Base-by-base conservation (phyloP, 2,888 invertebrate genomes). In the Schizotus pectinicornis region DNA sequence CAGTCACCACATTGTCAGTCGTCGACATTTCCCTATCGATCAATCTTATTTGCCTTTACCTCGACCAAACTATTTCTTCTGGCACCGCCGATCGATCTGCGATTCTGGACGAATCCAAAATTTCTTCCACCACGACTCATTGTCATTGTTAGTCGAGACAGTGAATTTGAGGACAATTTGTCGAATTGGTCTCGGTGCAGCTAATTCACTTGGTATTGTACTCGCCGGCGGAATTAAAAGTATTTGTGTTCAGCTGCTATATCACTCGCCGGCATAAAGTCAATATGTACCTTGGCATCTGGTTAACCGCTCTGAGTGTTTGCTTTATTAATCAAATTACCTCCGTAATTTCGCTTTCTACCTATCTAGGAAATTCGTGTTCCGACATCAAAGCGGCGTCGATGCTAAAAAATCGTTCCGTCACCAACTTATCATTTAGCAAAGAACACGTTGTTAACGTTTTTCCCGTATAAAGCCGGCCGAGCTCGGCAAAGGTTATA, bases 41-140 rank as follows among this genome's bases (percentile, higher is more conserved):
- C 67, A 69, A 64, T 67, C 69, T 63, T 64, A 64, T 67, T 62
- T 59, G 67, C 67, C 54, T 67, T 65, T 64, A 63, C 35, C 33
- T 30, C 13, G 22, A 48, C 30, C 34, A 55, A 14, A 39, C 30
- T 42, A 11, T 42, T 42, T 42, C 34, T 30, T 36, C 47, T 36
- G 13, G 47, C 35, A 36, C 35, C 36, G 33, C 6, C 36, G 48
- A 48, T 38, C 30, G 35, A 37, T 48, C 38, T 38, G 3, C 7
- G 6, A 14, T 47, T 47, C 22, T 3, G 22, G 5, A 22, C 22
- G 22, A 22, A 22, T 22, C 22, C 3, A 22, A 22, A 22, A 22
- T 22, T 22, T 22, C 5, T 22, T n/a, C n/a, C n/a, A n/a, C 22
- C 3, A 22, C 22, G 22, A 22, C 3, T 5, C 22, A 2, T 5